Conservation (phyloP, 2,888 invertebrate genomes). For the Lathronympha strigana region DNA sequence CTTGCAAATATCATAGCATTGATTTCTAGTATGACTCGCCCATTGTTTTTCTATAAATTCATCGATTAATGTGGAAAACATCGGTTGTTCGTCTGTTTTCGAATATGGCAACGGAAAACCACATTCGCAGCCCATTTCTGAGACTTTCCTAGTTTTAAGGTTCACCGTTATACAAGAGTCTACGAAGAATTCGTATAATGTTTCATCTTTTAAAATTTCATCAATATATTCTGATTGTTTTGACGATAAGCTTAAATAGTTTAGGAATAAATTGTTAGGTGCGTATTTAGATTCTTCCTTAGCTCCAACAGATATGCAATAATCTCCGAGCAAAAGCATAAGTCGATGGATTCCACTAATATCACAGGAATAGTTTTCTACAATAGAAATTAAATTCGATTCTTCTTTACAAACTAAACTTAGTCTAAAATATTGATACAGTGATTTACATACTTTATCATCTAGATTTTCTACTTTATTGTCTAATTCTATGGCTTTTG, state of each 20-base stretch:
- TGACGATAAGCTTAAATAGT: slow-evolving; percentile 64
- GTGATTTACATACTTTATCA: slow-evolving; percentile 66
- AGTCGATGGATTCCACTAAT: slow-evolving; percentile 71
- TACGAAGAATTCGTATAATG: slow-evolving; percentile 79
- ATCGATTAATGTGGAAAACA: slow-evolving; percentile 83
- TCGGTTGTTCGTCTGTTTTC: slow-evolving; percentile 68
- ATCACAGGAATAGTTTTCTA: slow-evolving; percentile 77
- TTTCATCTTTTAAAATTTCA: slow-evolving; percentile 68
- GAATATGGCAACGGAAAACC: slow-evolving; percentile 84
- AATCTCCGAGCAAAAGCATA: slow-evolving; percentile 71
- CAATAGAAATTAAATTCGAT: slow-evolving; percentile 73
- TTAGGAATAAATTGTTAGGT: slow-evolving; percentile 74
- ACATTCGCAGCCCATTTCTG: slow-evolving; percentile 83
- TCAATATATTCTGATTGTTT: slow-evolving; percentile 62
- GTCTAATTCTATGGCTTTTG: slow-evolving; percentile 70
- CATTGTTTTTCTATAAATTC: slow-evolving; percentile 81
- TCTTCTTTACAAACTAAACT: slow-evolving; percentile 74
- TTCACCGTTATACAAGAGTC: slow-evolving; percentile 85
- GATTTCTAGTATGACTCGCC: slow-evolving; percentile 68
- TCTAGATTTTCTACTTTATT: slow-evolving; percentile 59
- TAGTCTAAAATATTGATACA: slow-evolving; percentile 78
- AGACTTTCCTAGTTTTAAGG: slow-evolving; percentile 66
- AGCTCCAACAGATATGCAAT: slow-evolving; percentile 71
- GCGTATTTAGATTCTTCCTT: slow-evolving; percentile 71
- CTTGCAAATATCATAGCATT: slow-evolving; percentile 81